Evolutionary conservation across 2,113 vertebrate genomes (phyloP).

Genomic region (Corythoichthys intestinalis): DNA sequence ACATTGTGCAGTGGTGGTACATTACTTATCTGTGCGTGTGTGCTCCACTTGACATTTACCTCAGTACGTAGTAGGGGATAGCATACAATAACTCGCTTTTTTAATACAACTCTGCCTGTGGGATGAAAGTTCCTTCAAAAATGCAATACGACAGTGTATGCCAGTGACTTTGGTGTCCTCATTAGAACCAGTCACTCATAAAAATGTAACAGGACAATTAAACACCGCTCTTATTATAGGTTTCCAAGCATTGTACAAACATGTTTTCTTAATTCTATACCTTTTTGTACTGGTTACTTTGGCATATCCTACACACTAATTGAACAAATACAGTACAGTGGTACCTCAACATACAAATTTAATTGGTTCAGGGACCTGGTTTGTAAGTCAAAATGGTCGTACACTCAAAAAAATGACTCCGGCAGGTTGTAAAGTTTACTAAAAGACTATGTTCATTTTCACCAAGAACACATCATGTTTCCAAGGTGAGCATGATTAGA

Average conservation of each 20-base stretch:
- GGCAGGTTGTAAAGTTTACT: too few relatives aligned
- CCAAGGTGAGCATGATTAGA: too few relatives aligned
- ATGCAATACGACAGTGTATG: not conserved
- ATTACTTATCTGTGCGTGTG: slow-evolving; percentile 14
- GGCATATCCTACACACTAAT: too few relatives aligned
- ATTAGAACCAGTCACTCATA: not conserved
- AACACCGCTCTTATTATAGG: not conserved
- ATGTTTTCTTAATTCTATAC: not conserved
- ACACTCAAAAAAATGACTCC: too few relatives aligned
- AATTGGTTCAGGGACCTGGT: too few relatives aligned
- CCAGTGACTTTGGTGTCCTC: not conserved
- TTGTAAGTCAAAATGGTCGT: too few relatives aligned
- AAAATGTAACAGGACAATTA: not conserved
- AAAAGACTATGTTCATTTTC: too few relatives aligned
- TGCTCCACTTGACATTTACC: slow-evolving; percentile 57
- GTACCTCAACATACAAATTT: too few relatives aligned
- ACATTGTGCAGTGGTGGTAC: not conserved
- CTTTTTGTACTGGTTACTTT: too few relatives aligned
- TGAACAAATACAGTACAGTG: too few relatives aligned
- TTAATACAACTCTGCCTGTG: slow-evolving; percentile 10
- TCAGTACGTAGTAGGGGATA: slow-evolving; percentile 22
- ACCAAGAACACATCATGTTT: too few relatives aligned
- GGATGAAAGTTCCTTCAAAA: not conserved
- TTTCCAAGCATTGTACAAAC: not conserved
- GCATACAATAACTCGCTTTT: slow-evolving; percentile 28